Evolutionary conservation across 2,888 invertebrate genomes (phyloP).

Genomic region (Synergus itoensis): DNA sequence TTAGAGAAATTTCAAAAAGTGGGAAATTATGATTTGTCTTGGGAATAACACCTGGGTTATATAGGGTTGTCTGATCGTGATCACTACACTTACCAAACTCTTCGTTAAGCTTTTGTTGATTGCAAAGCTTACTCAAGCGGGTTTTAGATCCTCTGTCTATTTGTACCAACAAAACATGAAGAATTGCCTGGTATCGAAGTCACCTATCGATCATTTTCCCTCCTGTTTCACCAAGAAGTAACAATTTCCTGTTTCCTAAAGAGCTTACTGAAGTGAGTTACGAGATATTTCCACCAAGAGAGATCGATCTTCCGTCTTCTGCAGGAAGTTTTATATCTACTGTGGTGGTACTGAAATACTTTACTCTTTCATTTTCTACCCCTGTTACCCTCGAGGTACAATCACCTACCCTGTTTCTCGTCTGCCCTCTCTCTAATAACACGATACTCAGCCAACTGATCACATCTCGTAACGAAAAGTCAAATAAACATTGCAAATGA

Average conservation of each 20-base stretch:
- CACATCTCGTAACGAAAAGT: not conserved
- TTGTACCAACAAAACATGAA: constrained; percentile 33
- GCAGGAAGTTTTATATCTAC: constrained; percentile 65
- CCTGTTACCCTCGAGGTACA: constrained; percentile 52
- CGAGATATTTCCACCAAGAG: constrained; percentile 71
- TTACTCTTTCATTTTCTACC: constrained; percentile 62
- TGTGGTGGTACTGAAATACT: constrained; percentile 60
- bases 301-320: constrained; percentile 70
- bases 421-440: constrained; percentile 20
- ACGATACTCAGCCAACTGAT: constrained; percentile 5
- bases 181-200: constrained; percentile 61
- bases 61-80: not conserved
- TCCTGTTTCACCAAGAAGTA: constrained; percentile 68
- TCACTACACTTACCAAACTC: not conserved
- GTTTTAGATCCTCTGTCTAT: constrained; percentile 35
- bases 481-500: constrained; percentile 11
- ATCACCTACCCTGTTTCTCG: constrained; percentile 20
- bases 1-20: not conserved
- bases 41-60: not conserved
- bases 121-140: constrained; percentile 32
- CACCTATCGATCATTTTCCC: constrained; percentile 71
- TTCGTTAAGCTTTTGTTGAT: constrained; percentile 30
- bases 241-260: constrained; percentile 76
- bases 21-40: not conserved
- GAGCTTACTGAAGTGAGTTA: constrained; percentile 74